Evolutionary conservation across 2,797 vertebrate genomes (phyloP).

Genomic region (Galago senegalensis): DNA sequence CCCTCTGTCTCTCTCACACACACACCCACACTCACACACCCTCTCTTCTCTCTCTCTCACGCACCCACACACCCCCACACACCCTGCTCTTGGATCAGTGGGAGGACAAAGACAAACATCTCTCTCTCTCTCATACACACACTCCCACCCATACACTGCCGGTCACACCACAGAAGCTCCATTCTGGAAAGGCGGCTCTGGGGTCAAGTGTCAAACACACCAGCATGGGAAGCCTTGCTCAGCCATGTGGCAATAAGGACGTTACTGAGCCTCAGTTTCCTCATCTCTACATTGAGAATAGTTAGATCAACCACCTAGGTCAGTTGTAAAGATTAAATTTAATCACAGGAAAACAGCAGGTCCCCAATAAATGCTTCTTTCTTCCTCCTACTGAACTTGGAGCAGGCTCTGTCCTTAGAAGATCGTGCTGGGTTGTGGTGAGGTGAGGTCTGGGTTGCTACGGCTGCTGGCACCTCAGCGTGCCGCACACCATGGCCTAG

Average conservation of each 20-base stretch:
- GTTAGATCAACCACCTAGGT: background rate
- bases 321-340: background rate
- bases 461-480: background rate
- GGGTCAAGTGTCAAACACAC: background rate
- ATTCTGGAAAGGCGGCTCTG: background rate
- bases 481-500: fast-evolving
- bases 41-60: background rate
- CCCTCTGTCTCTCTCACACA: background rate
- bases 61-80: background rate
- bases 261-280: background rate
- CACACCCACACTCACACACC: background rate
- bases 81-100: background rate
- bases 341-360: background rate
- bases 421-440: background rate
- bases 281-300: background rate
- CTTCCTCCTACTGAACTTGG: background rate
- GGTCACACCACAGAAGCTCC: background rate
- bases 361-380: background rate
- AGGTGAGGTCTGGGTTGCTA: background rate
- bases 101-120: background rate
- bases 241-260: background rate
- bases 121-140: no score
- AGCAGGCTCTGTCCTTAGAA: background rate
- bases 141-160: background rate
- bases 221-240: background rate